Base-by-base conservation (phyloP, 2,888 invertebrate genomes). In the Itoplectis maculator region DNA sequence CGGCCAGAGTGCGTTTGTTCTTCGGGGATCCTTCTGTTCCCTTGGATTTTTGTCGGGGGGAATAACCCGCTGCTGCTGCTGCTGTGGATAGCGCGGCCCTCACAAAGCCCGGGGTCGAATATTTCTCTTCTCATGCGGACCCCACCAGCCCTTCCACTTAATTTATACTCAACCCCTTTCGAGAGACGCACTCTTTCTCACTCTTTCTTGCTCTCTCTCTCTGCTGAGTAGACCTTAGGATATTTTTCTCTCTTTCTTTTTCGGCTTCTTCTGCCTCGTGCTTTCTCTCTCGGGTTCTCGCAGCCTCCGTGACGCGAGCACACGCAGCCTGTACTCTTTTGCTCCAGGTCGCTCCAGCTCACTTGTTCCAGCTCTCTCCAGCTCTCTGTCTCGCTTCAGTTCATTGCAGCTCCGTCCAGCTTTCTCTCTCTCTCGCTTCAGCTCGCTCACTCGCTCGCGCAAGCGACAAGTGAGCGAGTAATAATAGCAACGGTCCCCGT, bases 111-210 rank as follows among this genome's bases (percentile, higher is more conserved):
- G 66, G 85, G 81, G 86, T 88, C 88, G 86, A 89, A 89, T 88
- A 87, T 88, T 87, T 88, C 79, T 83, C 79, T 80, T 80, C 79
- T 69, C 85, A 86, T 85, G 79, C 87, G 65, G 87, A 87, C 88
- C 88, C 86, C 76, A 84, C 85, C 88, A 88, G 87, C 87, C 88
- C 90, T 88, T 89, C 88, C 88, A 88, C 90, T 90, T 89, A 89
- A 90, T 90, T 90, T 88, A 88, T 90, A 88, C 89, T 83, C 88
- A 89, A 88, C 87, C 88, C 87, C 84, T 83, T 82, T 76, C 73
- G 23, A 54, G 63, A 79, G 49, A 59, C 45, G 54, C 68, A 49
- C 63, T 61, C 79, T 82, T 73, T n/a, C 79, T 74, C 73, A 29
- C n/a, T n/a, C n/a, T n/a, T n/a, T n/a, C n/a, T n/a, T n/a, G n/a